phyloP scores from a whole-genome alignment of 2,113 vertebrate genomes.

The Pygoscelis adeliae region DNA sequence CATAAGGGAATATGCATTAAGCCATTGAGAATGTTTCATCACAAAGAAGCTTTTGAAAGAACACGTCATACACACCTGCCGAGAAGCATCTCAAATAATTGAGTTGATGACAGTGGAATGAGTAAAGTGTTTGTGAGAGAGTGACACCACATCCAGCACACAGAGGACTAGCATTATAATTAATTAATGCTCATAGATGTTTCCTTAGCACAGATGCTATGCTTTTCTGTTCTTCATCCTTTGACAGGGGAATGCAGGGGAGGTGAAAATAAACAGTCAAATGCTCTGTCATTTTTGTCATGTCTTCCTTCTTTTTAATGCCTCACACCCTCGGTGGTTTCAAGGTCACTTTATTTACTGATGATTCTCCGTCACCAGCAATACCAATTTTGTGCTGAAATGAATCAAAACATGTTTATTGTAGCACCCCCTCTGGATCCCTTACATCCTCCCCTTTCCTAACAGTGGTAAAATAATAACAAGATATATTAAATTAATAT shows the following conservation, averaged over 20 bases:
- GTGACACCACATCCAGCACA: background rate
- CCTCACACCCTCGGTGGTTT: background rate
- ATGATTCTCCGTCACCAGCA: background rate
- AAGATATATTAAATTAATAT: background rate
- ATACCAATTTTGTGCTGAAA: background rate
- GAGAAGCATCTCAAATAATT: constrained; percentile 36
- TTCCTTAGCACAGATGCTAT: constrained; percentile 12
- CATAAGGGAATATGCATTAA: constrained; percentile 2
- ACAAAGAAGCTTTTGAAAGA: constrained; percentile 36
- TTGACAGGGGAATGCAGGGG: background rate
- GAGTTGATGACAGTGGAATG: background rate
- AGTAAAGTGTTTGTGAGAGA: constrained; percentile 17
- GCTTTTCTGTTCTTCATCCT: background rate
- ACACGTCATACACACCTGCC: background rate
- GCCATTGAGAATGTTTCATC: constrained; percentile 17
- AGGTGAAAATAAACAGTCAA: constrained; percentile 20
- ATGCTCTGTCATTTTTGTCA: constrained; percentile 10
- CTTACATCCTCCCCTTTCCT: background rate
- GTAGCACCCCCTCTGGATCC: background rate
- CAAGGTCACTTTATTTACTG: constrained; percentile 32
- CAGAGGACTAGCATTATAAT: constrained; percentile 1
- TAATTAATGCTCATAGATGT: constrained; percentile 39
- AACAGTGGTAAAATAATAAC: background rate
- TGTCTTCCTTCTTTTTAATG: background rate
- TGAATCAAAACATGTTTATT: background rate